Conservation (phyloP, 2,888 invertebrate genomes). For the Callyntrura sp. region DNA sequence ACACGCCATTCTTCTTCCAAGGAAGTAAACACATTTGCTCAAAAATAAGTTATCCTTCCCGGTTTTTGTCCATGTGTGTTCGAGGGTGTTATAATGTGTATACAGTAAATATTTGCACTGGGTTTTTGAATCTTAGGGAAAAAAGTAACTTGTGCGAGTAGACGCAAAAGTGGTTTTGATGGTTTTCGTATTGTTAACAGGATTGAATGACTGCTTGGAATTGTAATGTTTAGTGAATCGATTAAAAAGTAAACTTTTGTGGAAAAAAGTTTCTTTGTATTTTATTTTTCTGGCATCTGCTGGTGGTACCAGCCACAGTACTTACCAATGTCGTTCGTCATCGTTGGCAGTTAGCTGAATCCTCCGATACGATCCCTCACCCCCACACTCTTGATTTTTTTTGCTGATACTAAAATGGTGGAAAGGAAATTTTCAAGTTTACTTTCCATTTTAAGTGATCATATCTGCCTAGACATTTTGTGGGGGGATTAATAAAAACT, state of each 20-base stretch:
- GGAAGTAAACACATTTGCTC: slow-evolving; percentile 17
- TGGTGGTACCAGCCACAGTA: not conserved
- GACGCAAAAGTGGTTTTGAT: slow-evolving; percentile 1
- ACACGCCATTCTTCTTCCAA: not conserved
- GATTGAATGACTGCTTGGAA: not conserved
- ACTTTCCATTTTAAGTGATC: too few relatives aligned
- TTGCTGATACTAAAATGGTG: too few relatives aligned
- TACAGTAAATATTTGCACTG: not conserved
- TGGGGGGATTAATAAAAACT: not conserved
- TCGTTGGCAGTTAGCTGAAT: too few relatives aligned
- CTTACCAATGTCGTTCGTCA: too few relatives aligned
- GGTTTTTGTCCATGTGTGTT: not conserved
- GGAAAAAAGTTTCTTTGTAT: not conserved
- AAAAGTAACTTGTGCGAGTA: not conserved
- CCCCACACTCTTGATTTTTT: too few relatives aligned
- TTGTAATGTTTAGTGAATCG: slow-evolving; percentile 1
- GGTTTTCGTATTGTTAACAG: not conserved
- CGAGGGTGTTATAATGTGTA: not conserved
- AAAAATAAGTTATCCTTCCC: not conserved
- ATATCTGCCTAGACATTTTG: not conserved
- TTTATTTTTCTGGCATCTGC: not conserved
- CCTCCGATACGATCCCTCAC: too few relatives aligned
- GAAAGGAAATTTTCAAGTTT: too few relatives aligned
- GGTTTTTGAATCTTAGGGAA: not conserved
- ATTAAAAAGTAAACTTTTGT: slow-evolving; percentile 11